Base-by-base conservation (phyloP, 1,140 invertebrate species). In the Goniozus legneri region DNA sequence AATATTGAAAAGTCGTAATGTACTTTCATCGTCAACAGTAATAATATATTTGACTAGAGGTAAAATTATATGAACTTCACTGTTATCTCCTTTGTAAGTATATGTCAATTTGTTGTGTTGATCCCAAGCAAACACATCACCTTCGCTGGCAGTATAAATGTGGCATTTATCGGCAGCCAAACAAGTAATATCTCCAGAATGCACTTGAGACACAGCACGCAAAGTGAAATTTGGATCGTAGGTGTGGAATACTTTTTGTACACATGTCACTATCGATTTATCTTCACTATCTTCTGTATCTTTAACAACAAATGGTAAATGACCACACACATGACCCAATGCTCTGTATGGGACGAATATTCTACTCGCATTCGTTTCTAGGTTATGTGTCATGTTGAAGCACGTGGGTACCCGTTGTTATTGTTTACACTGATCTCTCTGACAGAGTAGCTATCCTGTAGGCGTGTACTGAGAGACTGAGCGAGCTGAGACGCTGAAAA, bases 241-340 rank as follows among this genome's bases (percentile, higher is more conserved):
- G 0, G 91, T 94, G 65, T 96, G 92, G 71, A 97, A 97, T 38
- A 87, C 82, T 67, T 86, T 88, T 7, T 94, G 94, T 22, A 95
- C 87, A 66, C 88, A 91, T 8, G 93, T 95, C 27, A 92, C 84
- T 14, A 97, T 81, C 15, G 96, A 77, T 62, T 91, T 91, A 76
- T 97, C 93, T 60, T 91, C 87, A 49, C 92, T 79, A 50, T 82
- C 81, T 63, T 86, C 81, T 40, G 97, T 90, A 69, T 92, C 95
- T 50, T 93, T 80, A 7, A 89, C 83, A 33, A 88, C 81, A 30
- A 92, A 82, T 3, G 94, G 93, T 53, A 97, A 81, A 54, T 93
- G 84, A 73, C 95, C 95, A 69, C 89, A 92, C n/a, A 96, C 91
- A 78, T 91, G 91, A 58, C 95, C 95, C 56, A 97, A 74, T 18